phyloP scores from a whole-genome alignment of 2,113 vertebrate genomes.

The Peromyscus leucopus region DNA sequence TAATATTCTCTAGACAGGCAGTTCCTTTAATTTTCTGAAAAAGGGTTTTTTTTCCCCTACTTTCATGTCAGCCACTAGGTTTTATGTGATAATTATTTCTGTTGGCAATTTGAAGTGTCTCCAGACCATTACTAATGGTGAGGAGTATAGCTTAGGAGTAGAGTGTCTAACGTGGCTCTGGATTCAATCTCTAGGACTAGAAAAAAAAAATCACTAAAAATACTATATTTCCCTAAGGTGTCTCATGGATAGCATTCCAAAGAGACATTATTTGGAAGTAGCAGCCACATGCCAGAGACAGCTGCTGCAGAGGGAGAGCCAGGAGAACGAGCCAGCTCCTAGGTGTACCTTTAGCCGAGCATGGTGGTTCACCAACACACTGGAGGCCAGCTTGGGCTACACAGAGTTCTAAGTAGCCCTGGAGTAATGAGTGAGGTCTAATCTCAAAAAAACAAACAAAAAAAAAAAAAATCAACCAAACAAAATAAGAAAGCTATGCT shows the following conservation, averaged over 20 bases:
- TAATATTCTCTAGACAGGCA: background rate
- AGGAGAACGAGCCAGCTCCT: background rate
- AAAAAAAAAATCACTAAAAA: background rate
- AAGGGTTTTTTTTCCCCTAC: background rate
- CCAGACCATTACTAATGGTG: background rate
- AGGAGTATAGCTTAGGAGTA: background rate
- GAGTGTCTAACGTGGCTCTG: background rate
- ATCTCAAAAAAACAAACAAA: background rate
- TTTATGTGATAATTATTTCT: conserved; percentile 38
- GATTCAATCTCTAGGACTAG: background rate
- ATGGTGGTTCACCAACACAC: background rate
- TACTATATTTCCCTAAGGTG: background rate
- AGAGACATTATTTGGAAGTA: conserved; percentile 29
- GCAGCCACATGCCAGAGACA: background rate
- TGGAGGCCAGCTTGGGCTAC: background rate
- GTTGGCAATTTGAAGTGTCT: background rate
- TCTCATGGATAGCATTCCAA: conserved; percentile 12
- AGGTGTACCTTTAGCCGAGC: background rate
- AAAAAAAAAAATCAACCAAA: background rate
- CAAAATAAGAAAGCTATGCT: background rate
- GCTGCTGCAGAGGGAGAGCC: background rate
- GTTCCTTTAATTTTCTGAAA: conserved; percentile 47
- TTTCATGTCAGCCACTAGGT: background rate
- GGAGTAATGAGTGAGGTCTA: background rate
- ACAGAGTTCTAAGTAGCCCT: background rate